Evolutionary conservation across 2,113 vertebrate genomes (phyloP).

Genomic region (Corydoras maculifer): DNA sequence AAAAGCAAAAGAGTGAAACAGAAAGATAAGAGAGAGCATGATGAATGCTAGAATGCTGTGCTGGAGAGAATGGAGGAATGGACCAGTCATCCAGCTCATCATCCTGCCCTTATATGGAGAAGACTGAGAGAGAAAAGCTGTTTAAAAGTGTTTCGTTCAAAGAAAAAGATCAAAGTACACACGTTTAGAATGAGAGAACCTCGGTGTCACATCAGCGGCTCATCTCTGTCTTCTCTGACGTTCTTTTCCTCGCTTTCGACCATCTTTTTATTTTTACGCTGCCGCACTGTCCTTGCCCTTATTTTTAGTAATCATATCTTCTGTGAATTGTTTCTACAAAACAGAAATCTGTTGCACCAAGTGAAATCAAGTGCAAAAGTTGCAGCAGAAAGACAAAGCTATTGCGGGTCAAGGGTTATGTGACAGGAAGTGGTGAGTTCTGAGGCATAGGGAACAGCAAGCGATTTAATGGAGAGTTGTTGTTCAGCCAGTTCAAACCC

Average conservation of each 20-base stretch:
- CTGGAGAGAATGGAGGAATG: background rate
- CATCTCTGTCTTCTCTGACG: background rate
- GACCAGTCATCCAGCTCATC: slow-evolving; percentile 30
- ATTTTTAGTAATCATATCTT: background rate
- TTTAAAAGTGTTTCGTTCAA: too few species aligned
- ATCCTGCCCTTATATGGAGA: slow-evolving; percentile 44
- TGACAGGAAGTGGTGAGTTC: slow-evolving; percentile 42
- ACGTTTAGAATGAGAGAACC: too few species aligned
- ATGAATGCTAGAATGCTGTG: background rate
- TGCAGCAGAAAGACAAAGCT: background rate
- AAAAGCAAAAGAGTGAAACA: background rate
- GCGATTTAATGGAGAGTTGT: background rate
- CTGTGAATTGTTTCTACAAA: too few species aligned
- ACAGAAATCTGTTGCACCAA: background rate
- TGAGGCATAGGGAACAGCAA: background rate
- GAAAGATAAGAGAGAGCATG: slow-evolving; percentile 33
- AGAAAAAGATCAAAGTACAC: background rate
- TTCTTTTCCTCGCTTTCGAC: too few species aligned
- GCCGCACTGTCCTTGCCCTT: background rate
- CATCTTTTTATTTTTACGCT: too few species aligned
- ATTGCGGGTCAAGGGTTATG: slow-evolving; percentile 38
- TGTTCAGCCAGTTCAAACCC: background rate
- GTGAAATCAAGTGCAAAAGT: background rate
- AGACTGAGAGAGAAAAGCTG: background rate
- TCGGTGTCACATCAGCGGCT: too few species aligned